Base-by-base conservation (phyloP, 2,797 vertebrate genomes). In the Mallotus villosus region DNA sequence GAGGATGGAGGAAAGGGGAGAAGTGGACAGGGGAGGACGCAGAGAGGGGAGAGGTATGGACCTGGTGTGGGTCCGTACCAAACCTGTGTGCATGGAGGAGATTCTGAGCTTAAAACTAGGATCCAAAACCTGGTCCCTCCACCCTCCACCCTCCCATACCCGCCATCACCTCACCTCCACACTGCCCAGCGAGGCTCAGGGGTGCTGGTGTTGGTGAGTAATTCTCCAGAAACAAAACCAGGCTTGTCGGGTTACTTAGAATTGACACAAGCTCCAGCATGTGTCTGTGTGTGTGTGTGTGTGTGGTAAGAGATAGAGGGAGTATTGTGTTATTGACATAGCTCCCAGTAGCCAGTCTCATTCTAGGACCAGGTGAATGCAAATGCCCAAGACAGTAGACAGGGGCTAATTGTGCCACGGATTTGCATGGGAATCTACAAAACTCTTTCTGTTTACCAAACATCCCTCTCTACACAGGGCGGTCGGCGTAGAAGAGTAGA, bases 351-450 rank as follows among this genome's bases (percentile, higher is more conserved):
- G 16, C 46, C 17, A 63, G 1, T 41, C 61, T 19, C 1, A 25
- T 17, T 72, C 17, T 22, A 59, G 70, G 65, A 69, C 77, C 63
- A 77, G n/a, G 22, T 69, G 37, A n/a, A 89, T 88, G 89, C 84
- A 90, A 89, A 89, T 88, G 2, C 1, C 51, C 17, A n/a, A 55
- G 57, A 78, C 79, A 79, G 63, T 63, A 41, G 22, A 62, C 68
- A 70, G n/a, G 59, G n/a, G 68, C 7, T 69, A n/a, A 0, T 37
- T 81, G 78, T 81, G 51, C 32, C 24, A 63, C 5, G 65, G 59
- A 86, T 90, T 90, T 91, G 85, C 88, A 87, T 90, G 37, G 55
- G 19, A 27, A 67, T 67, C 16, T 25, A 59, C 27, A 32, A 60
- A 29, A 32, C 61, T 22, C 9, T 8, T 22, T n/a, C 21, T 24